Base-by-base conservation (phyloP, 2,888 invertebrate genomes). In the Lasioglossum leucozonium region DNA sequence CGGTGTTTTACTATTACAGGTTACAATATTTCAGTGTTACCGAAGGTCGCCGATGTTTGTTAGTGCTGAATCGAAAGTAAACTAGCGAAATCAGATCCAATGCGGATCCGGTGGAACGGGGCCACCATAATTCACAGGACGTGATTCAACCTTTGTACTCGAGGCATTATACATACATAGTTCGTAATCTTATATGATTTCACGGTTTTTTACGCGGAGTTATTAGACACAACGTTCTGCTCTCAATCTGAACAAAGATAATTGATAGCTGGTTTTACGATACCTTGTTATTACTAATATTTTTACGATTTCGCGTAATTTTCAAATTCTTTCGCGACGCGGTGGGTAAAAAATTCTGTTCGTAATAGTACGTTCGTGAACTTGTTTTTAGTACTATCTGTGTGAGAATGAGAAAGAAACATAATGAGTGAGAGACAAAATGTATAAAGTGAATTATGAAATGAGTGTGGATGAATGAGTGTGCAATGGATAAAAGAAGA, bases 121-220 rank as follows among this genome's bases (percentile, higher is more conserved):
- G 37, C 55, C 73, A 51, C 13, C 73, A 73, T 73, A 73, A 73
- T 73, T 73, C 73, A 73, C 73, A 73, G 73, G 73, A 73, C 73
- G 73, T 73, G 73, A 73, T 73, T 55, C 73, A 73, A 73, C 73
- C 73, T 73, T 73, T 73, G 73, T 73, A 37, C 34, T 55, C 73
- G 34, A n/a, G n/a, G 37, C 6, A 34, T 51, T 72, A 47, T 44
- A 44, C 44, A 16, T 47, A 51, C 44, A 16, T 47, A 51, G 51
- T 73, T 73, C 37, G n/a, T 51, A 55, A 55, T 34, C 73, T 55
- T 73, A 37, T 73, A 37, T 37, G 55, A 73, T n/a, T 37, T 34
- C 51, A 55, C 18, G n/a, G 16, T 30, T 55, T 72, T n/a, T 42
- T 67, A 11, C 67, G 18, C 16, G 5, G 30, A 65, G 22, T 8